phyloP scores from a whole-genome alignment of 2,113 vertebrate genomes.

The Etia nguti region DNA sequence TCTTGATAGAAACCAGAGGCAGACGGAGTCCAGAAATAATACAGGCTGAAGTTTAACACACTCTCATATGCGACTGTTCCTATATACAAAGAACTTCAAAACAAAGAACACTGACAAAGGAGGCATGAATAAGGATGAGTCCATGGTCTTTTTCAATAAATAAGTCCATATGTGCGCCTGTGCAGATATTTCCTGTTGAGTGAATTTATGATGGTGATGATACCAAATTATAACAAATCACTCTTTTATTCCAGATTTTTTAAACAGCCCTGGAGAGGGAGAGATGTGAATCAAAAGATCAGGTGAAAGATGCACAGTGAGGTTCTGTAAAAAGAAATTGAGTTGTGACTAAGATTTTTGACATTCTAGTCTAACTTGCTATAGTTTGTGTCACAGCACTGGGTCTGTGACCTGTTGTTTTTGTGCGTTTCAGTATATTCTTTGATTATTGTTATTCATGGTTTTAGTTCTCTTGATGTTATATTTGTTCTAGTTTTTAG shows the following conservation, averaged over 20 bases:
- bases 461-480: no score
- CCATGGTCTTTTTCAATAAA: background rate
- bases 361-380: background rate
- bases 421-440: no score
- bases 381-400: no score
- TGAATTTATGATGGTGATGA: background rate
- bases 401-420: no score
- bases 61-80: background rate
- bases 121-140: background rate
- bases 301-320: background rate
- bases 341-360: background rate
- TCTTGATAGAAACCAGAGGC: conserved; percentile 46
- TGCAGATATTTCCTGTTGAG: background rate
- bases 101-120: background rate
- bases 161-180: rapidly evolving
- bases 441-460: no score
- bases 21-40: conserved; percentile 43
- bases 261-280: background rate
- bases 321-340: background rate
- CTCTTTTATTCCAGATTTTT: background rate
- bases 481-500: no score
- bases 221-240: background rate
- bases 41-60: background rate
- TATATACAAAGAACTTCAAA: background rate
- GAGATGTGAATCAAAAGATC: background rate